Conservation (phyloP, 2,797 vertebrate species). For the Momotus momota region DNA sequence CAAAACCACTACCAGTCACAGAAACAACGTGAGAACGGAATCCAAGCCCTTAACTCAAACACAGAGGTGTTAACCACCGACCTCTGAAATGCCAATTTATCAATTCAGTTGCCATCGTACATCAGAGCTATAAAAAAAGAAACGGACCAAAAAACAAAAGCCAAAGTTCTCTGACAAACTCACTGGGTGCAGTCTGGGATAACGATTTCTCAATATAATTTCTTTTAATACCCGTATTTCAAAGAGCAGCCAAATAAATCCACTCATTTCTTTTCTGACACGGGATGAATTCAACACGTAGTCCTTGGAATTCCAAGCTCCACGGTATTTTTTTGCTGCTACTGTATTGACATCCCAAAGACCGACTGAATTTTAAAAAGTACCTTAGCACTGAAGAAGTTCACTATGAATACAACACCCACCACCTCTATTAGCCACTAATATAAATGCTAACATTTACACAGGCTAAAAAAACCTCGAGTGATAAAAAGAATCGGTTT, state of each 20-base stretch:
- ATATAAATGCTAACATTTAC: neutral
- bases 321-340: neutral
- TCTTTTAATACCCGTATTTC: neutral
- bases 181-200: neutral
- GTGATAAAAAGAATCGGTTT: neutral
- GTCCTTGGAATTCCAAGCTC: neutral
- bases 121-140: neutral
- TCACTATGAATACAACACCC: neutral
- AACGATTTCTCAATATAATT: neutral
- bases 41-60: constrained; percentile 62
- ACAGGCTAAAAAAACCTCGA: neutral
- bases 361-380: neutral
- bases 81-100: constrained; percentile 53
- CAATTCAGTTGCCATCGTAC: constrained; percentile 2
- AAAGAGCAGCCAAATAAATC: neutral
- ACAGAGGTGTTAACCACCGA: constrained; percentile 76
- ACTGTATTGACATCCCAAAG: neutral
- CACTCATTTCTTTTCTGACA: neutral
- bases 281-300: neutral
- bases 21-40: constrained; percentile 71
- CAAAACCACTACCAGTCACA: neutral
- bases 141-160: neutral
- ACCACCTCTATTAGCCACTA: neutral
- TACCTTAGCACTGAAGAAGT: neutral
- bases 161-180: neutral